Base-by-base conservation (phyloP, 2,797 vertebrate genomes). In the Peromyscus nudipes region DNA sequence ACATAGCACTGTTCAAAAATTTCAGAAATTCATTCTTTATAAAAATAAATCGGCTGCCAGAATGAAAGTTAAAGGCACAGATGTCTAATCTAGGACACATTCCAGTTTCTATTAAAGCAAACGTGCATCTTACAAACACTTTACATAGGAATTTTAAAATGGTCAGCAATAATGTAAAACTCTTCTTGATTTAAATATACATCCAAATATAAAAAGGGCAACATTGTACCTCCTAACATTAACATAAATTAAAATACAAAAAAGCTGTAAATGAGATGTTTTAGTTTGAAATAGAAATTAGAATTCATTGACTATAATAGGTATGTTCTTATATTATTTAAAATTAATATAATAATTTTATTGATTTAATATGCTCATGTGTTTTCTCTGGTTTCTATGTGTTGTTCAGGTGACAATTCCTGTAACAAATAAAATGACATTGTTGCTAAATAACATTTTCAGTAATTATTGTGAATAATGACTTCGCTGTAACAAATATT, bases 51-150 rank as follows among this genome's bases (percentile, higher is more conserved):
- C 13, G 43, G 12, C 27, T 94, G 27, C 73, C 62, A 93, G 21
- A 89, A 88, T 94, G 7, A 17, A 95, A 93, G 83, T 77, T 90
- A 95, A 97, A 93, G 6, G 19, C 89, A 9, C 77, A 95, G 76
- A 82, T 96, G n/a, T 82, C 77, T 92, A 67, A 62, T 84, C n/a
- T 88, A 89, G 46, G 43, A 89, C 19, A 71, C 71, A 94, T 91
- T 92, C 27, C 40, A 94, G 62, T 69, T 96, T 76, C 31, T 65
- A 71, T 86, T 91, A 87, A 91, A 91, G 94, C 92, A 94, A 87
- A 90, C 67, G 89, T 37, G 49, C 12, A 62, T 34, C 57, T 94
- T 57, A 52, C 4, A 49, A 96, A 92, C 79, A 82, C 27, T 77
- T 84, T 46, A 82, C 77, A 21, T 52, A 79, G 8, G 40, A 43